Percentiles rank a stretch among this genome's conserved stretches.
Evolutionary conservation across 2,888 invertebrate genomes (phyloP).

Genomic region (Coenonympha glycerion): DNA sequence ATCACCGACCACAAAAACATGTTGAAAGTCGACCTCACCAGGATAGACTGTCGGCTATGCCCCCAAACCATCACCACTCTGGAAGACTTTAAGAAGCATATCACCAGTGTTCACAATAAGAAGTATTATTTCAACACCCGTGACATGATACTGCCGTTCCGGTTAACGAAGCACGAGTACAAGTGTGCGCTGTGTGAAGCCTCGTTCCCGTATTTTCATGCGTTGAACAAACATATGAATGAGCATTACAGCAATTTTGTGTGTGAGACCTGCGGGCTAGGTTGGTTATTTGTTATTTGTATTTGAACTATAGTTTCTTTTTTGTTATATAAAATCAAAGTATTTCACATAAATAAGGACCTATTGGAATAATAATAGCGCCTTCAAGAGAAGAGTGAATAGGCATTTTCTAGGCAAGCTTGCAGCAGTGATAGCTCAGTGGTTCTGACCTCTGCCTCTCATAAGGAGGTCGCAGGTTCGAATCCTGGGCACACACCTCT

Average conservation of each 20-base stretch:
- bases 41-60: conserved; percentile 62
- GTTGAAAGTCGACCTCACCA: conserved; percentile 63
- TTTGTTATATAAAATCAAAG: no score
- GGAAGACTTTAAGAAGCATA: conserved; percentile 55
- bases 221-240: conserved; percentile 63
- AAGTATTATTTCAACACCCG: conserved; percentile 67
- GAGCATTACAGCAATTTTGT: conserved; percentile 66
- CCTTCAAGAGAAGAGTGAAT: no score
- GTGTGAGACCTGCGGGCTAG: conserved; percentile 65
- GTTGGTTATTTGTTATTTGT: no score
- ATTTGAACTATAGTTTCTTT: no score
- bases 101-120: conserved; percentile 58
- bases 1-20: conserved; percentile 66
- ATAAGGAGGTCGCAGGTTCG: no score
- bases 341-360: no score
- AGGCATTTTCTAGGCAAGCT: no score
- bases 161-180: conserved; percentile 61
- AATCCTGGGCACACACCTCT: no score
- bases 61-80: conserved; percentile 54
- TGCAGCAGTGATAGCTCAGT: no score
- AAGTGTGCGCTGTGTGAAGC: conserved; percentile 64
- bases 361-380: no score
- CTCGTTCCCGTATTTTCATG: conserved; percentile 65
- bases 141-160: conserved; percentile 57
- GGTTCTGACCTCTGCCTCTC: no score